These are phyloP conservation scores for Pseudococcus jackbeardsleyi DNA, from an alignment of 2,888 invertebrate species.

Conservation along the genomic window DNA sequence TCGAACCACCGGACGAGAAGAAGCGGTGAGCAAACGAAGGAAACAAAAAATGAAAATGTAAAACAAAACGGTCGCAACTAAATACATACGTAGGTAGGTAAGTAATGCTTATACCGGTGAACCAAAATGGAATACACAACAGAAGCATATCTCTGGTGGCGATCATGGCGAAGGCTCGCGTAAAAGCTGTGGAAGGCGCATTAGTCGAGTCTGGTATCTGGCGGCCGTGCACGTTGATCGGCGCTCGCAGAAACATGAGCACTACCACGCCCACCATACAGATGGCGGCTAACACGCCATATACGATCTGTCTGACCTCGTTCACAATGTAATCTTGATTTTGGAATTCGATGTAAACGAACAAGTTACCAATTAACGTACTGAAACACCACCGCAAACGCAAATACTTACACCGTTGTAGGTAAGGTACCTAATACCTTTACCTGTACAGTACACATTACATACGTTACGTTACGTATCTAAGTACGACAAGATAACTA, in stretches of 20 bases:
- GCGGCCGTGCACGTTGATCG: slow-evolving; percentile 70
- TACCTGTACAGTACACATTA: too few species aligned
- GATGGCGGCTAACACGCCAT: slow-evolving; percentile 80
- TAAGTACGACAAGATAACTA: too few species aligned
- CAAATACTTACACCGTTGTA: too few species aligned
- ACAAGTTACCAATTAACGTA: slow-evolving; percentile 94
- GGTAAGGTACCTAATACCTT: too few species aligned
- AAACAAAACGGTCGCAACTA: too few species aligned
- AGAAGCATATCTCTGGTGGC: slow-evolving; percentile 87
- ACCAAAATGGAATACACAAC: slow-evolving; percentile 87
- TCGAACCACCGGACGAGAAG: background rate
- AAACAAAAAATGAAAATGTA: background rate
- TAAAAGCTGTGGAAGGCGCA: slow-evolving; percentile 79
- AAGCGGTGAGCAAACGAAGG: background rate
- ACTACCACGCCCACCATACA: slow-evolving; percentile 72
- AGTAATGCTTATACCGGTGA: slow-evolving; percentile 79
- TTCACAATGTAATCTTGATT: slow-evolving; percentile 81
- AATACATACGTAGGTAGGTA: too few species aligned
- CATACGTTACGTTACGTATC: too few species aligned
- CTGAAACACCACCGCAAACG: slow-evolving; percentile 72
- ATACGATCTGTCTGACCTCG: slow-evolving; percentile 82
- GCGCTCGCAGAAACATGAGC: slow-evolving; percentile 76
- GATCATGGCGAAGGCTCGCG: slow-evolving; percentile 82
- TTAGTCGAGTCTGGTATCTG: slow-evolving; percentile 69
- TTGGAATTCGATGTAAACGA: slow-evolving; percentile 92